Percentiles rank a stretch among this genome's conserved stretches.
Conservation (phyloP, 2,797 vertebrate species). For the Clarias platycephalus region DNA sequence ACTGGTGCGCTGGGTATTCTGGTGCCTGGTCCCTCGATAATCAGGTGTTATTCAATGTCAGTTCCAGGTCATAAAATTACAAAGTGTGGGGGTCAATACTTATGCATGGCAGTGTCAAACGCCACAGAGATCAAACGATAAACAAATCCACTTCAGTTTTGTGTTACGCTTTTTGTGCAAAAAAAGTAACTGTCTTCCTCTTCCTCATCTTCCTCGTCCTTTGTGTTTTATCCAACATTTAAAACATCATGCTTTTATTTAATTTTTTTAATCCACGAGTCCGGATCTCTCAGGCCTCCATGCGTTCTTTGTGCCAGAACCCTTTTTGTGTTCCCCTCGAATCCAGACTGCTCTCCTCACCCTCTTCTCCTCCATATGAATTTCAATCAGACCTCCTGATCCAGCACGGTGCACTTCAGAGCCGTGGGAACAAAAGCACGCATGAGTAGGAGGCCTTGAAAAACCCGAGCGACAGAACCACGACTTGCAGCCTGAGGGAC, state of each 20-base stretch:
- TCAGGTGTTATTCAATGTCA: too few relatives aligned
- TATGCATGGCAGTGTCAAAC: not conserved
- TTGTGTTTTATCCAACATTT: not conserved
- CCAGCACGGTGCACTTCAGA: conserved; percentile 17
- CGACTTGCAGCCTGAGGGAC: conserved; percentile 6
- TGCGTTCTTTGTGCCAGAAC: not conserved
- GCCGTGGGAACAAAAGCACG: conserved; percentile 18
- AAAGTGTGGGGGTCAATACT: too few relatives aligned
- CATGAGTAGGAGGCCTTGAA: conserved; percentile 20
- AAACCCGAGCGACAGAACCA: not conserved
- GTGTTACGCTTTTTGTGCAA: not conserved
- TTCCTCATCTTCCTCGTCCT: not conserved
- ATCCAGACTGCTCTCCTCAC: not conserved
- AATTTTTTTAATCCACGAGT: not conserved
- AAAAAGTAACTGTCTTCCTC: not conserved
- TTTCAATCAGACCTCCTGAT: conserved; percentile 29
- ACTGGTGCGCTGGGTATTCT: too few relatives aligned
- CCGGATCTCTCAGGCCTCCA: not conserved
- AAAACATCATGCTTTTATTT: not conserved
- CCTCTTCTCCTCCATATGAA: conserved; percentile 25
- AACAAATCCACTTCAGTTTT: not conserved
- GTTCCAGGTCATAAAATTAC: too few relatives aligned
- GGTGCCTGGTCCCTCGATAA: too few relatives aligned
- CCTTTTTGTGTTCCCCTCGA: not conserved
- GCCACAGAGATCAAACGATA: not conserved